A percentile compares a stretch with the other conserved stretches of the same genome.
These are phyloP conservation scores for Melopsittacus undulatus DNA, from an alignment of 2,797 vertebrate genomes.

Conservation along the genomic window DNA sequence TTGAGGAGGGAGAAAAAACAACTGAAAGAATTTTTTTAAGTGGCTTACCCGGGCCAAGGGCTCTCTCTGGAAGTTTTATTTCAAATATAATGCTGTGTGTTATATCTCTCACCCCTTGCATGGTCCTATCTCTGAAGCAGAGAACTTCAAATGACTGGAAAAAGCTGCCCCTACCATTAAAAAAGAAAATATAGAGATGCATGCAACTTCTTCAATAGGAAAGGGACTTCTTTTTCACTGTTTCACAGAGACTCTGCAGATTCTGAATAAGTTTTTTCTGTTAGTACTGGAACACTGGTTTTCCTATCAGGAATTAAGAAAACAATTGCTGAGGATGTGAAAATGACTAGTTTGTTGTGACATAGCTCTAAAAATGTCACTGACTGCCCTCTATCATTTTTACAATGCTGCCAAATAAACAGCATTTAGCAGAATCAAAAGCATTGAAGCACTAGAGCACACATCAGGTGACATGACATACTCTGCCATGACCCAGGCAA, in stretches of 20 bases:
- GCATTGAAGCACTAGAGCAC: neutral
- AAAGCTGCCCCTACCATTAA: slow-evolving; percentile 79
- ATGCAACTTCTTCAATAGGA: neutral
- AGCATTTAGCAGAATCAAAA: neutral
- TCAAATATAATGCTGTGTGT: slow-evolving; percentile 91
- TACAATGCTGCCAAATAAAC: neutral
- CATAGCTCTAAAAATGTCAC: neutral
- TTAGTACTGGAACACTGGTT: neutral
- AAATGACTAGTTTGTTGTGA: neutral
- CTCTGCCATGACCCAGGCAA: neutral
- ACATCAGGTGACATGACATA: rapidly evolving
- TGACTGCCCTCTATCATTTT: neutral
- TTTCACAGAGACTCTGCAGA: neutral
- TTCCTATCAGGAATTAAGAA: neutral
- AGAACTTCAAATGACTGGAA: slow-evolving; percentile 87
- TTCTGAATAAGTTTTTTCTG: neutral
- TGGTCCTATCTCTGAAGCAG: slow-evolving; percentile 92
- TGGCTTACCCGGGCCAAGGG: slow-evolving; percentile 83
- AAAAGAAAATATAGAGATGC: neutral
- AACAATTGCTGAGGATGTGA: neutral
- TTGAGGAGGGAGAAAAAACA: neutral
- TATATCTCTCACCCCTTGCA: slow-evolving; percentile 89
- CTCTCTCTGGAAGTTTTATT: slow-evolving; percentile 85
- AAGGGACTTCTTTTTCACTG: neutral
- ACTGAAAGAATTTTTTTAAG: neutral